Conservation (phyloP, 1,140 invertebrate genomes). For the Polypedilum vanderplanki region DNA sequence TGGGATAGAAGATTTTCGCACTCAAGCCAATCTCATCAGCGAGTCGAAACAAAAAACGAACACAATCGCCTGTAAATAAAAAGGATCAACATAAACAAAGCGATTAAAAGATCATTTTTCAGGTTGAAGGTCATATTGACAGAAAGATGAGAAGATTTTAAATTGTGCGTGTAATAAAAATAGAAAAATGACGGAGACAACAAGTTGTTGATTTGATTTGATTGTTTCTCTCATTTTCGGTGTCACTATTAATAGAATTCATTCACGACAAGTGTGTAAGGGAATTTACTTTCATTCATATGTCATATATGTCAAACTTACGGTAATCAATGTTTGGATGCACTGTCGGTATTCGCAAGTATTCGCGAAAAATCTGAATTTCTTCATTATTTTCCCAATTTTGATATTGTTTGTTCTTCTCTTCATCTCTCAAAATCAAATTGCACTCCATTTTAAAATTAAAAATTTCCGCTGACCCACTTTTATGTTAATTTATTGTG, state of each 20-base stretch:
- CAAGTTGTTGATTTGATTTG: background rate
- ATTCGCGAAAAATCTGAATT: slow-evolving; percentile 66
- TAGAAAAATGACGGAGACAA: background rate
- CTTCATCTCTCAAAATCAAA: background rate
- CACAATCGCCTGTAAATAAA: slow-evolving; percentile 38
- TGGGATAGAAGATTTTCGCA: slow-evolving; percentile 45
- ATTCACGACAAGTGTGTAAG: background rate
- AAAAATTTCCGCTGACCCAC: no score
- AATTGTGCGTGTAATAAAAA: background rate
- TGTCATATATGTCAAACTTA: slow-evolving; percentile 45
- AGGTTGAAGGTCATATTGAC: background rate
- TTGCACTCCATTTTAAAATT: background rate
- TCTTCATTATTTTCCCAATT: slow-evolving; percentile 44
- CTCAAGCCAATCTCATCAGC: slow-evolving; percentile 55
- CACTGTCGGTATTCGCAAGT: slow-evolving; percentile 65
- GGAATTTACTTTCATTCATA: background rate
- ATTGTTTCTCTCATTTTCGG: background rate
- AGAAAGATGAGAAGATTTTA: background rate
- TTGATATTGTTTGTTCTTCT: background rate
- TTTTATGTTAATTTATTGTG: no score
- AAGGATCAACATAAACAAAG: background rate
- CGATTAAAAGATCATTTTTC: no score
- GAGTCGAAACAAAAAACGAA: slow-evolving; percentile 58
- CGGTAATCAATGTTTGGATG: slow-evolving; percentile 74
- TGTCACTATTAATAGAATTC: background rate